These are phyloP conservation scores for Trachops cirrhosus DNA, from an alignment of 2,797 vertebrate genomes.

Conservation along the genomic window DNA sequence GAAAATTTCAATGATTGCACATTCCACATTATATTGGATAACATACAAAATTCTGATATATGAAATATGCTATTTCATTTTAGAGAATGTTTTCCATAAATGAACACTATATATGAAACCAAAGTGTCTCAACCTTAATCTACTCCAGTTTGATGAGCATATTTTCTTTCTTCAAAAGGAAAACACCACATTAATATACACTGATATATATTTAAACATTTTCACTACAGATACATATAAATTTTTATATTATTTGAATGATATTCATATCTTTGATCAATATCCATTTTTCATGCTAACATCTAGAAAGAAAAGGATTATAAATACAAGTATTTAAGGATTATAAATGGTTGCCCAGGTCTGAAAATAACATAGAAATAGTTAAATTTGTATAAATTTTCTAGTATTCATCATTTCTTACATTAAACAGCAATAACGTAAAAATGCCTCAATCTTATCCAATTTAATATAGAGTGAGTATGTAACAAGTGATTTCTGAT, in stretches of 20 bases:
- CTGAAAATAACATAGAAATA: constrained; percentile 28
- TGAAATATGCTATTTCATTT: background rate
- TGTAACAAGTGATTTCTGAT: background rate
- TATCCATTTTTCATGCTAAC: background rate
- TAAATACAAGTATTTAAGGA: background rate
- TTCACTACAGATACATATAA: background rate
- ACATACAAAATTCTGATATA: background rate
- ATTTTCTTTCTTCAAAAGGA: background rate
- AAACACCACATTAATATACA: background rate
- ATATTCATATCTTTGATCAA: background rate
- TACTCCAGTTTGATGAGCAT: background rate
- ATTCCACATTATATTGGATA: background rate
- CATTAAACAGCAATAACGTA: background rate
- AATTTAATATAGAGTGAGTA: background rate
- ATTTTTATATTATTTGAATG: background rate
- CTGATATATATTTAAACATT: background rate
- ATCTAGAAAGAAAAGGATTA: background rate
- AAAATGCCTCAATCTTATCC: constrained; percentile 11
- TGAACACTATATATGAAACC: background rate
- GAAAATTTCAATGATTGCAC: background rate
- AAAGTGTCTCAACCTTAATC: background rate
- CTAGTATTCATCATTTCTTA: background rate
- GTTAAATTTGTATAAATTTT: background rate
- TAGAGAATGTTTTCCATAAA: background rate
- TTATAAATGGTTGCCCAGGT: background rate